phyloP scores from a whole-genome alignment of 1,140 invertebrate genomes.

The Bombyx mandarina region DNA sequence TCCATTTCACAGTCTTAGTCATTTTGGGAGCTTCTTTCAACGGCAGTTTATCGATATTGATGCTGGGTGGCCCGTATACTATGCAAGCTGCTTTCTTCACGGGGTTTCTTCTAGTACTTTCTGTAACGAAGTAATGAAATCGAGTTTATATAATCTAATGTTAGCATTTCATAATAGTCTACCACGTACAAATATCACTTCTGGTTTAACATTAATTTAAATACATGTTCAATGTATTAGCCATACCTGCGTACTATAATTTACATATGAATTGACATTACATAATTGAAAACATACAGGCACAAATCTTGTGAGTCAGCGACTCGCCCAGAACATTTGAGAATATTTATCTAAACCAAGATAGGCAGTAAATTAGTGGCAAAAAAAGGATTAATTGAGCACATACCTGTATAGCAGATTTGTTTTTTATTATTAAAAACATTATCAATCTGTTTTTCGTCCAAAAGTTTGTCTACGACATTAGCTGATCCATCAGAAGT shows the following conservation, averaged over 20 bases:
- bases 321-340: too few relatives aligned
- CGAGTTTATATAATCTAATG: too few relatives aligned
- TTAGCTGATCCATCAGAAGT: neutral
- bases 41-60: neutral
- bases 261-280: too few relatives aligned
- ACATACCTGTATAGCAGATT: too few relatives aligned
- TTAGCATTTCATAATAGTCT: neutral
- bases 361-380: too few relatives aligned
- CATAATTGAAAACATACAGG: too few relatives aligned
- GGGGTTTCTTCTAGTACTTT: constrained; percentile 9
- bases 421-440: neutral
- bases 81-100: neutral
- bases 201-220: too few relatives aligned
- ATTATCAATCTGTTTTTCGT: neutral
- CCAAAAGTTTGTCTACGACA: neutral
- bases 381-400: too few relatives aligned
- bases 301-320: too few relatives aligned
- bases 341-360: too few relatives aligned
- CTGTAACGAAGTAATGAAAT: neutral
- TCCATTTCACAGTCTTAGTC: neutral
- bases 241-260: too few relatives aligned
- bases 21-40: neutral
- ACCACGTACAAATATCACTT: neutral
- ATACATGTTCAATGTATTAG: too few relatives aligned
- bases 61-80: neutral